A percentile compares a stretch with the other conserved stretches of the same genome.
phyloP scores from a whole-genome alignment of 1,140 invertebrate genomes.

The Triops longicaudatus region DNA sequence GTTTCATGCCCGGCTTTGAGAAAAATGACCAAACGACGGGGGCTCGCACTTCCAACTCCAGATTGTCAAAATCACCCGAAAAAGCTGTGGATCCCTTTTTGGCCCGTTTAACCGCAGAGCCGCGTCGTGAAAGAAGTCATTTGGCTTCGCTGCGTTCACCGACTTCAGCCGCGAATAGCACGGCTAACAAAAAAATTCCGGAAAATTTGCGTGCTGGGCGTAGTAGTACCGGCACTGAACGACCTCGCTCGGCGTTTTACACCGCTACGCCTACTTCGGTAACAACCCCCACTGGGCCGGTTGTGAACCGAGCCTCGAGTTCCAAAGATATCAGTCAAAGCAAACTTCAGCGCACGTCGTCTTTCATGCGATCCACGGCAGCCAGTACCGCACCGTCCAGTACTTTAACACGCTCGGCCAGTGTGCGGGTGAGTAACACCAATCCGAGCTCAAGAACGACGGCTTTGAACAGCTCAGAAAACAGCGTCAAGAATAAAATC shows the following conservation, averaged over 20 bases:
- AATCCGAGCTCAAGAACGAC: neutral
- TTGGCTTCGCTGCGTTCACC: neutral
- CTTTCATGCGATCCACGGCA: constrained; percentile 22
- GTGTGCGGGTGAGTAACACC: neutral
- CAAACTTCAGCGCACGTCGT: constrained; percentile 20
- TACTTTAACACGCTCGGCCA: constrained; percentile 17
- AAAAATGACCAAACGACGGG: neutral
- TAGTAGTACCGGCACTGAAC: neutral
- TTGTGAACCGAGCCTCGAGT: neutral
- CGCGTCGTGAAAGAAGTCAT: neutral
- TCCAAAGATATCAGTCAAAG: constrained; percentile 4
- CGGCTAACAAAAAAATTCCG: neutral
- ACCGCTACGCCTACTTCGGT: constrained; percentile 18
- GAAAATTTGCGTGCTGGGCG: neutral
- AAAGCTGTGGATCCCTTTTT: neutral
- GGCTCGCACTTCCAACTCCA: neutral
- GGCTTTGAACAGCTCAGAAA: neutral
- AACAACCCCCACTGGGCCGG: neutral
- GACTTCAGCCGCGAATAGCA: neutral
- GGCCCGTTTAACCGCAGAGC: neutral
- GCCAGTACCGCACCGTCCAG: neutral
- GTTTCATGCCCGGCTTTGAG: neutral
- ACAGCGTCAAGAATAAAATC: constrained; percentile 17
- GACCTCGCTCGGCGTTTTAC: constrained; percentile 25
- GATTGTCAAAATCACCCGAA: neutral